Evolutionary conservation across 2,113 vertebrate genomes (phyloP), one percentile per base, ranked within the genome.

Genomic region (Pseudorasbora parva): DNA sequence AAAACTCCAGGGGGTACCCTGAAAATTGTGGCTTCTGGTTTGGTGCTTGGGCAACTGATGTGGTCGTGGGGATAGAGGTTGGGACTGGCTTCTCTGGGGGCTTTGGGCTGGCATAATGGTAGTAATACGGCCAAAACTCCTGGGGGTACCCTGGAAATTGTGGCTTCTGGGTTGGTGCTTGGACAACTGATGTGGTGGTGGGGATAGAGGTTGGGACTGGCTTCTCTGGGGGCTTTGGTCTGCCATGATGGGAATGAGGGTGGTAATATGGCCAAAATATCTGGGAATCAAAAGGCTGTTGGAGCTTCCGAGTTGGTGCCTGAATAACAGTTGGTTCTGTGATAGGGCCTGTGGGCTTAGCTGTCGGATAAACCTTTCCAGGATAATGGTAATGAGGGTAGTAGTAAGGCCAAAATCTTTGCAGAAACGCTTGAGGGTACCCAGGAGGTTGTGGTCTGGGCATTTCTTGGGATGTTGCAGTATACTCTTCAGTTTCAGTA

Each of bases 21-120:
- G 2, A 41, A 47, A 1, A 2, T 11, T 6, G 8, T 2, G 57
- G 76, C 12, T 62, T 47, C 3, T 12, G 4, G 1, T 2, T 2
- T 27, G 57, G 77, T 17, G 5, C 59, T n/a, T 43, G 12, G 2
- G 17, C 19, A 57, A 14, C 11, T 15, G 19, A n/a, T 73, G 12
- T 23, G 2, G n/a, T 14, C 0, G 2, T 4, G 1, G 57, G 33
- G 0, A 37, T 4, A 41, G 19, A 14, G 8, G 1, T 0, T 15
- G 43, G 11, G 17, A 9, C 3, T 37, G 74, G 54, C 23, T 14
- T 5, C 10, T n/a, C 2, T 7, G 17, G 0, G 1, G 74, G 51
- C 5, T n/a, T 76, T n/a, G 57, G 43, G 23, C 4, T 47, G 5
- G 43, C 21, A 73, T 15, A 41, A 45, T 12, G n/a, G 30, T 59